Base-by-base conservation (phyloP, 2,113 vertebrate genomes). In the Leptocoma aspasia region DNA sequence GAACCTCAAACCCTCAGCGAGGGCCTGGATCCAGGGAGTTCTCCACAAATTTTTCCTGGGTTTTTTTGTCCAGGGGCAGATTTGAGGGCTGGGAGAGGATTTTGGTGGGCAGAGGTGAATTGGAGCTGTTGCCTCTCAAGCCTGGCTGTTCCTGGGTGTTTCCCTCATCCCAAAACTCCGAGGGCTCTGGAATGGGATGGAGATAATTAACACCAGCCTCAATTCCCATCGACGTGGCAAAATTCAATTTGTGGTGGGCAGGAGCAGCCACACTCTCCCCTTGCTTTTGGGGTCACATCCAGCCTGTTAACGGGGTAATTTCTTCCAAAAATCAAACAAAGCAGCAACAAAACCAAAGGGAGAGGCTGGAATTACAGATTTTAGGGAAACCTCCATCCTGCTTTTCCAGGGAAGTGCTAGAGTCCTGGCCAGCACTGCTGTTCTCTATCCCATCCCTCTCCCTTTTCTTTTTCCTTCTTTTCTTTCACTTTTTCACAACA, bases 301-400 rank as follows among this genome's bases (percentile, higher is more conserved):
- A 91, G 80, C 42, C 71, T 21, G 2, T 4, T 20, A 3, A 23
- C 0, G 0, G 70, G 80, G 4, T 7, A 3, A 1, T 23, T 57
- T 63, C 49, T 76, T 22, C 68, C 68, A 60, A 71, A 2, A 4
- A 26, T 5, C 31, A 68, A 61, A 41, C 27, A 6, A 39, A 93
- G 49, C 2, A 26, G 9, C 35, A 24, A 7, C 5, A 1, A 59
- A 91, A 24, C 13, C 44, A 30, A 44, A 39, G 33, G 49, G 30
- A 64, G 63, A 81, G 63, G 63, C 65, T 68, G 81, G 45, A 72
- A 63, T 47, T 16, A 5, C 1, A 8, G 64, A 45, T 90, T 91
- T 84, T 8, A 31, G 49, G 57, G 42, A 30, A 17, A n/a, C 6
- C 10, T 31, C 72, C 59, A 7, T 31, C 45, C 45, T 3, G 5